phyloP scores from a whole-genome alignment of 1,140 invertebrate species.

The Drosophila guanche region DNA sequence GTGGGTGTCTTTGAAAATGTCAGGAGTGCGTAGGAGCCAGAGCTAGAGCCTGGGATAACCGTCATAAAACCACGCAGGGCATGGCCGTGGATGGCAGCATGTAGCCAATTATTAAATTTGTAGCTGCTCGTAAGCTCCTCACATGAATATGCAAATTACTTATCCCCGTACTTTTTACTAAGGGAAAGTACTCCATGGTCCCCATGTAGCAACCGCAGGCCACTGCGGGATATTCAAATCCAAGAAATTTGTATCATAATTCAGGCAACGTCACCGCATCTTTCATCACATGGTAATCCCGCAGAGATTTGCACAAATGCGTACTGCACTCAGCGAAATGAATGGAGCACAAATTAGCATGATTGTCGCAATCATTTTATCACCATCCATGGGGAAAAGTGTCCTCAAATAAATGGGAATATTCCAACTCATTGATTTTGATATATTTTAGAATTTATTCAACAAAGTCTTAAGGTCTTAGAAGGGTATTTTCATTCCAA shows the following conservation, averaged over 20 bases:
- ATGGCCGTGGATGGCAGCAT: not conserved
- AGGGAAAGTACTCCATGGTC: not conserved
- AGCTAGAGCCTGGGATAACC: slow-evolving; percentile 31
- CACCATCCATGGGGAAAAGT: not conserved
- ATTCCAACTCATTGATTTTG: too few relatives aligned
- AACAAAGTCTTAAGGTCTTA: too few relatives aligned
- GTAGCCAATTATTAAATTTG: slow-evolving; percentile 66
- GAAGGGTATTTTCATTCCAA: too few relatives aligned
- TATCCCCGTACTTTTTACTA: not conserved
- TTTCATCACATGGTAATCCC: slow-evolving; percentile 3
- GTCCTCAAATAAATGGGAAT: not conserved
- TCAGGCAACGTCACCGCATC: slow-evolving; percentile 2
- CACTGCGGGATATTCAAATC: not conserved
- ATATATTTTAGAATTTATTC: too few relatives aligned
- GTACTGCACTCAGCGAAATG: not conserved
- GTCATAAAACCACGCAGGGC: slow-evolving; percentile 24
- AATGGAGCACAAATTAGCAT: not conserved
- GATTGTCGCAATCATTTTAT: not conserved
- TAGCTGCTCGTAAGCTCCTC: slow-evolving; percentile 15
- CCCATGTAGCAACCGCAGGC: not conserved
- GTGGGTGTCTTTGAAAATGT: slow-evolving; percentile 45
- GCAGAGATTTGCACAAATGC: slow-evolving; percentile 1
- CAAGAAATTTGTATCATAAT: slow-evolving; percentile 21
- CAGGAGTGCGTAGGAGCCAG: slow-evolving; percentile 64
- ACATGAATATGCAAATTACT: slow-evolving; percentile 29